These are phyloP conservation scores for Mandrillus leucophaeus DNA, from an alignment of 2,113 vertebrate species.

Conservation along the genomic window DNA sequence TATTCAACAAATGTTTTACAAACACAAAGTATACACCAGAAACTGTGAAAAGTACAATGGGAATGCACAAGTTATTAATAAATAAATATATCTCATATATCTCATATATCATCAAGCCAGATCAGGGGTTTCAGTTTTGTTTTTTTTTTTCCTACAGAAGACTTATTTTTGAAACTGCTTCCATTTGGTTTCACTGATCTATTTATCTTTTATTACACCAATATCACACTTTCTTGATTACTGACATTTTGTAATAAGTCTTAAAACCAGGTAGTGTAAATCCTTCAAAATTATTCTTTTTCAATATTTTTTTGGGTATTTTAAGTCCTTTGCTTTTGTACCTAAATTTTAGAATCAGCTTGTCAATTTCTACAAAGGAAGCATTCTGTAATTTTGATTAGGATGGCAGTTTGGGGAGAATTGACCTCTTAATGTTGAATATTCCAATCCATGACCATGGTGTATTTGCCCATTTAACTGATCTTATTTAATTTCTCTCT, in stretches of 20 bases:
- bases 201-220: not conserved
- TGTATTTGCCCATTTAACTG: not conserved
- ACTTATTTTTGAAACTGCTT: constrained; percentile 15
- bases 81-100: constrained; percentile 12
- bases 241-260: constrained; percentile 4
- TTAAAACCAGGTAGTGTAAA: not conserved
- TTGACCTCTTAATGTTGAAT: not conserved
- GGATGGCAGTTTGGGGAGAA: not conserved
- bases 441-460: not conserved
- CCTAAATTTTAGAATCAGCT: constrained; percentile 13
- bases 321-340: not conserved
- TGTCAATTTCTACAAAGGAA: not conserved
- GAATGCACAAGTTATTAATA: not conserved
- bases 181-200: not conserved
- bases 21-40: not conserved
- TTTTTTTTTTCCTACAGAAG: not conserved
- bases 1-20: constrained; percentile 1
- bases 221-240: not conserved
- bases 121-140: not conserved
- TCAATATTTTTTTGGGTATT: not conserved
- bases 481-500: not conserved
- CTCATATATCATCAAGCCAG: constrained; percentile 6
- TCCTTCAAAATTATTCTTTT: not conserved
- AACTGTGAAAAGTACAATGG: not conserved
- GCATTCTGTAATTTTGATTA: not conserved